Evolutionary conservation across 2,113 vertebrate genomes (phyloP).

Genomic region (Phasianus colchicus): DNA sequence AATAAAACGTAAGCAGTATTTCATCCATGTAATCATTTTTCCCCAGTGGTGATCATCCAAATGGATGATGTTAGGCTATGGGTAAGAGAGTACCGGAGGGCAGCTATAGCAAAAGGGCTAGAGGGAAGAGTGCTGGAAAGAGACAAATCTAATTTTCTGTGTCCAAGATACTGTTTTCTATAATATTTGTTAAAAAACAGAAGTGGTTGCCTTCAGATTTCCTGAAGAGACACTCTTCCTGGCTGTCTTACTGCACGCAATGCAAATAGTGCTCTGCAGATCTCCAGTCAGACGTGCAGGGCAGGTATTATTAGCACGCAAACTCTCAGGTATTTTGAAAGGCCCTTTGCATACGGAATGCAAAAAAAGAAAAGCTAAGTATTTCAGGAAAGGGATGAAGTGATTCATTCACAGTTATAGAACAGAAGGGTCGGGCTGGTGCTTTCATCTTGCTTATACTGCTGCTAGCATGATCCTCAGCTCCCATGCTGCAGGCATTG

Average conservation of each 20-base stretch:
- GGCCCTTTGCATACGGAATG: conserved; percentile 65
- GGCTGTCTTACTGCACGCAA: background rate
- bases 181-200: background rate
- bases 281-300: conserved; percentile 21
- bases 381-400: conserved; percentile 58
- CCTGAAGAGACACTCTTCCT: background rate
- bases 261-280: conserved; percentile 39
- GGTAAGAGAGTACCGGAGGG: background rate
- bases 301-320: conserved; percentile 49
- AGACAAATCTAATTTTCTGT: background rate
- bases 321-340: conserved; percentile 65
- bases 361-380: conserved; percentile 38
- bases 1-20: background rate
- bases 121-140: background rate
- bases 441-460: background rate
- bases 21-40: background rate
- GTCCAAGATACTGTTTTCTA: background rate
- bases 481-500: fast-evolving
- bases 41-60: background rate
- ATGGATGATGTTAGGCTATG: background rate
- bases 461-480: background rate
- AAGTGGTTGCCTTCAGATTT: background rate
- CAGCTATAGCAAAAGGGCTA: background rate
- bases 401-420: conserved; percentile 8
- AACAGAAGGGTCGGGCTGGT: background rate